phyloP scores from a whole-genome alignment of 2,797 vertebrate genomes.

The Channallabes apus region DNA sequence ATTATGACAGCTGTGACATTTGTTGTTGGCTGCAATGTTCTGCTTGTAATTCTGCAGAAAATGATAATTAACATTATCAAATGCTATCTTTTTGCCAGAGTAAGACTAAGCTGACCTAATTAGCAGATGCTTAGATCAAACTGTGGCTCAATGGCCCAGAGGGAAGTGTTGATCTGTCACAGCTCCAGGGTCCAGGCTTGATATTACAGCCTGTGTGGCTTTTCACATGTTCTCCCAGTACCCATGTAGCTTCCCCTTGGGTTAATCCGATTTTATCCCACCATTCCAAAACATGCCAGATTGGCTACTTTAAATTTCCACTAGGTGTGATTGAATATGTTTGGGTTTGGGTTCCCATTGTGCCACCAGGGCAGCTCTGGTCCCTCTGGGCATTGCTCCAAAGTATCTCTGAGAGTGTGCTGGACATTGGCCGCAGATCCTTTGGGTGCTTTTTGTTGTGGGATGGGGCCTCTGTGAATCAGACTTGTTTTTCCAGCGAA shows the following conservation, averaged over 20 bases:
- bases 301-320: not conserved
- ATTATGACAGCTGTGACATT: not conserved
- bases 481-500: too few species aligned
- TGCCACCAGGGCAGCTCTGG: too few species aligned
- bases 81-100: not conserved
- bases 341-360: too few species aligned
- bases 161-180: not conserved
- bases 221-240: not conserved
- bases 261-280: not conserved
- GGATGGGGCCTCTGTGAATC: too few species aligned
- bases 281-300: not conserved
- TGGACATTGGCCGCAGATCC: too few species aligned
- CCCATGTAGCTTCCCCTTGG: not conserved
- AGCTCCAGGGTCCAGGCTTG: not conserved
- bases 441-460: too few species aligned
- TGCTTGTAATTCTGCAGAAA: not conserved
- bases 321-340: not conserved
- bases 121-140: slow-evolving; percentile 17
- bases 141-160: not conserved
- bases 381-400: too few species aligned
- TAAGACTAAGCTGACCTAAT: not conserved
- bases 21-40: not conserved
- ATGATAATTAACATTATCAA: not conserved
- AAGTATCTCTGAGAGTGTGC: too few species aligned
- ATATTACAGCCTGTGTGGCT: not conserved